Base-by-base conservation (phyloP, 2,888 invertebrate genomes). In the Ormyrus pomaceus region DNA sequence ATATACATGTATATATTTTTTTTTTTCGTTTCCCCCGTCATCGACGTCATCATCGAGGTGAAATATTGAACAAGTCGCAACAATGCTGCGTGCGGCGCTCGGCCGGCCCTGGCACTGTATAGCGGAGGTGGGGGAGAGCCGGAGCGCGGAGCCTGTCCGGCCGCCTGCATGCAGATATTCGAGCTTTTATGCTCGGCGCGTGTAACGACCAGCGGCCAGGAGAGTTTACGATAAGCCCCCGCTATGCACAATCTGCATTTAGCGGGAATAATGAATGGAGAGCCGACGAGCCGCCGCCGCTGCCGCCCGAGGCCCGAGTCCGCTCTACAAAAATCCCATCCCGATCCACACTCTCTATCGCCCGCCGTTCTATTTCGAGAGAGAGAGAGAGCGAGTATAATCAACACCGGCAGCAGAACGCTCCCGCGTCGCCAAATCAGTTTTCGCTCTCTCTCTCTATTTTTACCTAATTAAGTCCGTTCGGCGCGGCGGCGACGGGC, bases 31-130 rank as follows among this genome's bases (percentile, higher is more conserved):
- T 50, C 69, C 66, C 69, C 70, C 78, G 80, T 82, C 82, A 82
- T 82, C 82, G 77, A 79, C 79, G 82, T 82, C 82, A 77, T 82
- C 82, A 79, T 79, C 73, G 73, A 77, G 79, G 73, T 82, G 82
- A 82, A 82, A 82, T 82, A 82, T 82, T 82, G 82, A 82, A 82
- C 82, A 75, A 80, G 76, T 66, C 58, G 46, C 75, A 70, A 48
- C 70, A 53, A 10, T 34, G 58, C 48, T 34, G 46, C 11, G 62
- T 66, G 73, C 48, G 56, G 34, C 5, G 50, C 19, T n/a, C 50
- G 4, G 4, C 19, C 19, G 11, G 65, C 8, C 34, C 34, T 34
- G 34, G 34, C 19, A 34, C 34, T 34, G 34, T 3, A 10, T 19
- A 50, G 8, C 8, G 50, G 51, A 50, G 50, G 10, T 9, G 13